Conservation (phyloP, 1,140 invertebrate genomes). For the Xylocopa sonorina region DNA sequence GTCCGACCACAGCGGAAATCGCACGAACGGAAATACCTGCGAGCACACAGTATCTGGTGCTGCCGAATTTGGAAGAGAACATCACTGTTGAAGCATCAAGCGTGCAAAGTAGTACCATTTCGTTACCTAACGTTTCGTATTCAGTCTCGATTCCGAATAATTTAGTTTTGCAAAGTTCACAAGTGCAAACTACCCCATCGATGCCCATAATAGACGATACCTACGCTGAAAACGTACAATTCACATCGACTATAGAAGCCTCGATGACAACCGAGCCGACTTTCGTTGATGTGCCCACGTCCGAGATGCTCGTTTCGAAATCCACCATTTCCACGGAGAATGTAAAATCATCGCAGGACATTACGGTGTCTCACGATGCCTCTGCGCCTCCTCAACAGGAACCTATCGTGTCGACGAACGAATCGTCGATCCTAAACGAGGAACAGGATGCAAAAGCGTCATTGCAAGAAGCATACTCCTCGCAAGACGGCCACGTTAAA, state of each 20-base stretch:
- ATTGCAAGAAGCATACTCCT: conserved; percentile 51
- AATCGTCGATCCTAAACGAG: conserved; percentile 22
- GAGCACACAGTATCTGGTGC: conserved; percentile 73
- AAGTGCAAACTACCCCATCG: conserved; percentile 76
- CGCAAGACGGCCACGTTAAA: conserved; percentile 50
- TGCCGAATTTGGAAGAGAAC: conserved; percentile 72
- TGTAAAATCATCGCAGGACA: conserved; percentile 45
- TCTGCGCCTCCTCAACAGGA: conserved; percentile 57
- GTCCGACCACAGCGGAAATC: conserved; percentile 44
- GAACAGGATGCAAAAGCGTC: conserved; percentile 28
- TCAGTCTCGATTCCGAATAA: conserved; percentile 75
- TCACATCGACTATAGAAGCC: conserved; percentile 57
- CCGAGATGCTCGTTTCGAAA: conserved; percentile 73
- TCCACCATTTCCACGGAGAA: conserved; percentile 41
- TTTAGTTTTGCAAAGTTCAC: conserved; percentile 67
- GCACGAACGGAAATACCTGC: conserved; percentile 61
- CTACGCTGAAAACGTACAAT: conserved; percentile 68
- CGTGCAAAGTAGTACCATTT: conserved; percentile 35
- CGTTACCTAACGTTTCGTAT: conserved; percentile 68
- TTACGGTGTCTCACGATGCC: conserved; percentile 39
- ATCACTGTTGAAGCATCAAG: conserved; percentile 61
- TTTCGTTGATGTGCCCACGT: conserved; percentile 68
- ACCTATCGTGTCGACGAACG: conserved; percentile 39
- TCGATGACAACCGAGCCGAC: conserved; percentile 55
- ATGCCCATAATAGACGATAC: conserved; percentile 80